Evolutionary conservation across 1,140 invertebrate genomes (phyloP).

Genomic region (Heliconius melpomene): DNA sequence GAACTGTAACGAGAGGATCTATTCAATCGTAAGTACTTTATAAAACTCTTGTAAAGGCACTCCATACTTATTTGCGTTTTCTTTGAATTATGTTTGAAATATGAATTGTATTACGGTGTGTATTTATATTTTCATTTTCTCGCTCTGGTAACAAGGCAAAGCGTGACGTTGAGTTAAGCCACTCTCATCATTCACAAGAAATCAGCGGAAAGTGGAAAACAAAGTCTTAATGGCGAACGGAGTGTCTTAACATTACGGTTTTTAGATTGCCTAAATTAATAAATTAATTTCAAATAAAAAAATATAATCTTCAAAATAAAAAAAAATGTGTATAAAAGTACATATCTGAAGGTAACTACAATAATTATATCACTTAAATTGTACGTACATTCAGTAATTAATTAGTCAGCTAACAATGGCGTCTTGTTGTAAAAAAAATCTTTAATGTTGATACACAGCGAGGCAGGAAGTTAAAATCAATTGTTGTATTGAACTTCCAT

Average conservation of each 20-base stretch:
- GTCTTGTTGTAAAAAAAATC: neutral
- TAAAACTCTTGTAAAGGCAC: conserved; percentile 5
- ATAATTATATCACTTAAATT: neutral
- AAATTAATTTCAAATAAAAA: neutral
- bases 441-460: neutral
- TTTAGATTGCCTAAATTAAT: neutral
- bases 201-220: no score
- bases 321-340: neutral
- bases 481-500: neutral
- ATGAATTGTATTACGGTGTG: no score
- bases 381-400: neutral
- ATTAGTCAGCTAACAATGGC: neutral
- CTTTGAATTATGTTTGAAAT: neutral
- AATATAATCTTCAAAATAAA: no score
- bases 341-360: neutral
- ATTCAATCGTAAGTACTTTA: conserved; percentile 30
- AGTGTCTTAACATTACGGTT: no score
- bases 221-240: no score
- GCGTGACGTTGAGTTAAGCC: no score
- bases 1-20: conserved; percentile 23
- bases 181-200: no score
- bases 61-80: conserved; percentile 11
- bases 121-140: no score
- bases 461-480: conserved; percentile 11
- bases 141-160: no score